A percentile compares a stretch with the other conserved stretches of the same genome.
Evolutionary conservation across 2,888 invertebrate species (phyloP).

Genomic region (Endomychus coccineus): DNA sequence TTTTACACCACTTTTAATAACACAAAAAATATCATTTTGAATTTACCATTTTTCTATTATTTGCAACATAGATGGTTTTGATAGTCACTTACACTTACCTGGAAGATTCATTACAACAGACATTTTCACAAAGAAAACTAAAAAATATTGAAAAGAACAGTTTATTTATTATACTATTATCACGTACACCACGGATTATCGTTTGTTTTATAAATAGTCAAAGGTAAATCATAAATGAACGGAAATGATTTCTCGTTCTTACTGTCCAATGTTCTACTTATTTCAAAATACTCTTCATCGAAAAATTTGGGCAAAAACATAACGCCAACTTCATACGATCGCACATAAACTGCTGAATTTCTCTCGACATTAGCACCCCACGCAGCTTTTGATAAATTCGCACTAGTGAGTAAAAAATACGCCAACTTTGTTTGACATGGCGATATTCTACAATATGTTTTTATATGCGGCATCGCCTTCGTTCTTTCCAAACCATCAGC

Average conservation of each 20-base stretch:
- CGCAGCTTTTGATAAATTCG: slow-evolving; percentile 94
- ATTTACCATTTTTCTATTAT: no score
- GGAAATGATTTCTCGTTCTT: slow-evolving; percentile 46
- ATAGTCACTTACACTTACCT: no score
- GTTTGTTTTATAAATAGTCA: slow-evolving; percentile 57
- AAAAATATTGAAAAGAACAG: no score
- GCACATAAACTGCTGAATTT: slow-evolving; percentile 56
- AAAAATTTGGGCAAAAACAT: slow-evolving; percentile 77
- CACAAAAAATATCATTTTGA: no score
- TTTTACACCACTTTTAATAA: no score
- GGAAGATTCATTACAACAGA: no score
- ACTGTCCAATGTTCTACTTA: slow-evolving; percentile 27
- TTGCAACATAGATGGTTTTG: no score
- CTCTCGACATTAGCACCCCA: slow-evolving; percentile 75
- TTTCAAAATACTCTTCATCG: slow-evolving; percentile 52
- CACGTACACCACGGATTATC: slow-evolving; percentile 58
- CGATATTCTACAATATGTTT: slow-evolving; percentile 75
- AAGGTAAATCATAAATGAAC: slow-evolving; percentile 77
- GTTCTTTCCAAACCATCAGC: slow-evolving; percentile 62
- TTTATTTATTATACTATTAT: no score
- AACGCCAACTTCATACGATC: slow-evolving; percentile 89
- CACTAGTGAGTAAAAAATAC: slow-evolving; percentile 85
- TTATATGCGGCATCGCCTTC: slow-evolving; percentile 91
- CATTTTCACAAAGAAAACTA: no score
- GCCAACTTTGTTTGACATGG: slow-evolving; percentile 59